Evolutionary conservation across 1,140 invertebrate species (phyloP), one percentile per base, ranked within the genome.

Genomic region (Calephelis virginiensis): DNA sequence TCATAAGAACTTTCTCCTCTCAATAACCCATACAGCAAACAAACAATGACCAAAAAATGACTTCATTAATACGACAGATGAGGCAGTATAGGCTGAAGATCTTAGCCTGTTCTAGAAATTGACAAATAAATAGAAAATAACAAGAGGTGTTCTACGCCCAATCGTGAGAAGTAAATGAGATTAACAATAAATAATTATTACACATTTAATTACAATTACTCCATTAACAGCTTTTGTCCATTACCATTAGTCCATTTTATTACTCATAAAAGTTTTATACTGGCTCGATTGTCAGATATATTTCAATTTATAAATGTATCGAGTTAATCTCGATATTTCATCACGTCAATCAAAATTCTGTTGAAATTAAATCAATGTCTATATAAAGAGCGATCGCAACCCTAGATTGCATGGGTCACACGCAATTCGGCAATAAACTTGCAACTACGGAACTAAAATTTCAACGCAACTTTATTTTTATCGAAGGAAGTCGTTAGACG

Each of bases 401-500:
- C 69, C 74, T 74, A 80, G 85, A 89, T 89, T 86, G 82, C 75
- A 77, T 67, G 73, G 68, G 66, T 68, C 67, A 73, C 86, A 89
- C 86, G 86, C 86, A 85, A 89, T 89, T 84, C 80, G 77, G 72
- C 83, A 83, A 89, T 89, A 89, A 87, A 89, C 81, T 85, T 89
- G 82, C 82, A 85, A 76, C 86, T 77, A 82, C 85, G 86, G 85
- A 89, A 87, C 86, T 89, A 75, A 89, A 89, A 89, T 89, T 89
- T 89, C 86, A 89, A 86, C 86, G 86, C 86, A 89, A 85, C 85
- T 86, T 89, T 87, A 86, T 89, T 86, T 89, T 87, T 89, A 87
- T 87, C 86, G 78, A 84, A 86, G 86, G 86, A 89, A 89, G 86
- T 89, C 86, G 86, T 89, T 89, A 89, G 85, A 85, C 82, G 85